A percentile compares a stretch with the other conserved stretches of the same genome.
Conservation (phyloP, 2,113 vertebrate species). For the Aythya baeri region DNA sequence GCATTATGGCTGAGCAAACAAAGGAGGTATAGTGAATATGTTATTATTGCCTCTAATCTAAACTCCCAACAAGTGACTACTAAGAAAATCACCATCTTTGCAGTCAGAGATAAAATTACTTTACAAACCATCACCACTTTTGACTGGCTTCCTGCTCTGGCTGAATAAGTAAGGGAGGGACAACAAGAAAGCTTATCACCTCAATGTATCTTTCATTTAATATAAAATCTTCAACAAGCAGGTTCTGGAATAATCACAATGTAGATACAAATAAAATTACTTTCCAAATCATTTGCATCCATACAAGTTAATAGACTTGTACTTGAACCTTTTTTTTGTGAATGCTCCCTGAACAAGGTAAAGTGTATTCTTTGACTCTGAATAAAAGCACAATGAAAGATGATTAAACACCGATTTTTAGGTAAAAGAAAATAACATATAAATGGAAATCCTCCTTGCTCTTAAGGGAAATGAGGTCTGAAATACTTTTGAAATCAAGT, state of each 20-base stretch:
- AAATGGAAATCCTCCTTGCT: neutral
- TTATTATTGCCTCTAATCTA: neutral
- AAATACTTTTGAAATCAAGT: constrained; percentile 32
- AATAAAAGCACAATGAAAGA: neutral
- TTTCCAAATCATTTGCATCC: neutral
- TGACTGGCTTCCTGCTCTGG: neutral
- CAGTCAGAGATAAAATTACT: constrained; percentile 1
- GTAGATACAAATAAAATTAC: constrained; percentile 7
- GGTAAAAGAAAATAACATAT: neutral
- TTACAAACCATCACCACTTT: neutral
- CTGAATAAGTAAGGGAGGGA: neutral
- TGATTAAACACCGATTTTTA: constrained; percentile 22
- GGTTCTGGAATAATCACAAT: neutral
- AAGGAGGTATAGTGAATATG: neutral
- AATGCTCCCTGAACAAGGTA: neutral
- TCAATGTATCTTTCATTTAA: neutral
- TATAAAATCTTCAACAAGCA: neutral
- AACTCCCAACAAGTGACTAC: neutral
- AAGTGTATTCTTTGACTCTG: neutral
- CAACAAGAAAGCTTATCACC: neutral
- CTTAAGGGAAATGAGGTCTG: neutral
- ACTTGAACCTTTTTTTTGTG: neutral
- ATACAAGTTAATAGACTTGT: neutral
- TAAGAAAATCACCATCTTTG: constrained; percentile 2
- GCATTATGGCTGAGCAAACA: neutral